A percentile compares a stretch with the other conserved stretches of the same genome.
Conservation (phyloP, 2,113 vertebrate genomes). For the Gavia stellata region DNA sequence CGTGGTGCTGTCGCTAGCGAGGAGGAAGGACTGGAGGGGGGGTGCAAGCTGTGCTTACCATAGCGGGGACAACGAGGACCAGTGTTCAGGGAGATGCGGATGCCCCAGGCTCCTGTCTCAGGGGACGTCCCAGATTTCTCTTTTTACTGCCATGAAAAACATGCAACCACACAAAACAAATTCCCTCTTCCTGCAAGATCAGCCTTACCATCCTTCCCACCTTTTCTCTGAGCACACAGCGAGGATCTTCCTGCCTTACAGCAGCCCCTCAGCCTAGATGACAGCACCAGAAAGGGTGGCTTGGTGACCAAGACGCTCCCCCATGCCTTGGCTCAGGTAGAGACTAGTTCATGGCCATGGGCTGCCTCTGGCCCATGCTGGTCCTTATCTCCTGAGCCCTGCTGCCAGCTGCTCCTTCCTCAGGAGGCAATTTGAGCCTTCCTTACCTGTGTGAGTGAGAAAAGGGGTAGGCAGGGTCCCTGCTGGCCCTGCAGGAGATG, state of each 20-base stretch:
- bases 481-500: neutral
- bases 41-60: neutral
- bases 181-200: neutral
- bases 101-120: fast-evolving
- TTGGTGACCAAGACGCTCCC: neutral
- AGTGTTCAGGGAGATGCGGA: neutral
- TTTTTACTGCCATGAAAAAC: neutral
- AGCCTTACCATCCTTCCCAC: neutral
- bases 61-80: neutral
- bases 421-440: neutral
- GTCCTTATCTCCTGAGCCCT: neutral
- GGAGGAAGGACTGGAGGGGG: neutral
- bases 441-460: neutral
- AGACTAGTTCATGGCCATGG: neutral
- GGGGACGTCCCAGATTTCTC: neutral
- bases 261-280: neutral
- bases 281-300: neutral
- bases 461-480: neutral
- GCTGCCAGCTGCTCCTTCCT: neutral
- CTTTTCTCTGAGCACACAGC: neutral
- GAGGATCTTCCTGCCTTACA: neutral
- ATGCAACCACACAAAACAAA: neutral
- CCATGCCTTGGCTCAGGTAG: neutral
- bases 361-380: neutral
- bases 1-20: fast-evolving